Base-by-base conservation (phyloP, 2,797 vertebrate species). In the Poecilia velifera region DNA sequence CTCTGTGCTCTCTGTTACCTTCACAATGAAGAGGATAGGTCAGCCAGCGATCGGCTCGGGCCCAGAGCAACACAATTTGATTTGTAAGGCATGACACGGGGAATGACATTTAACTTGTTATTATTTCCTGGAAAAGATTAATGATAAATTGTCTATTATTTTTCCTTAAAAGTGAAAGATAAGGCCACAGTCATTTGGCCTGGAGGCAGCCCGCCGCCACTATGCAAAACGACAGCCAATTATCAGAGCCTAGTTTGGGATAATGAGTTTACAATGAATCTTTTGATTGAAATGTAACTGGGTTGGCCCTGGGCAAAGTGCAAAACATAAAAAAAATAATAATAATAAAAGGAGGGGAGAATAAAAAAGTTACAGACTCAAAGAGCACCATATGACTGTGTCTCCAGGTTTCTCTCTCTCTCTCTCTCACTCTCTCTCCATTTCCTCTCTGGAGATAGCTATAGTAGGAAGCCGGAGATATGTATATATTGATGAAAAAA, bases 81-180 rank as follows among this genome's bases (percentile, higher is more conserved):
- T 93, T 92, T 90, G 91, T 90, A 90, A 92, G 89, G 88, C 82
- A 22, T 86, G 87, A 93, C 91, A 89, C 81, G 1, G 91, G 86
- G 87, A 94, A 93, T 95, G 94, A 96, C 96, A 96, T 96, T 96
- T 96, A 96, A 96, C 95, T 96, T 95, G 95, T 96, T 96, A 95
- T 96, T 95, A 95, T 96, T 96, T 95, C 93, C 89, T 76, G 73
- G 90, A 91, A 88, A 93, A 97, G 97, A 98, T 98, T 95, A 95
- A 95, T 84, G 97, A 99, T 99, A 98, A 98, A 97, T 94, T 81
- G 93, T 94, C 96, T 94, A 95, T 97, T 96, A 96, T 96, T 96
- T 96, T 96, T 92, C 88, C 94, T 94, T 95, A 96, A 96, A 96
- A 97, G 96, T 92, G 92, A 96, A 94, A 91, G 97, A 99, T 99